These are phyloP conservation scores for Malurus leucopterus DNA, from an alignment of 2,797 vertebrate genomes.

Conservation along the genomic window DNA sequence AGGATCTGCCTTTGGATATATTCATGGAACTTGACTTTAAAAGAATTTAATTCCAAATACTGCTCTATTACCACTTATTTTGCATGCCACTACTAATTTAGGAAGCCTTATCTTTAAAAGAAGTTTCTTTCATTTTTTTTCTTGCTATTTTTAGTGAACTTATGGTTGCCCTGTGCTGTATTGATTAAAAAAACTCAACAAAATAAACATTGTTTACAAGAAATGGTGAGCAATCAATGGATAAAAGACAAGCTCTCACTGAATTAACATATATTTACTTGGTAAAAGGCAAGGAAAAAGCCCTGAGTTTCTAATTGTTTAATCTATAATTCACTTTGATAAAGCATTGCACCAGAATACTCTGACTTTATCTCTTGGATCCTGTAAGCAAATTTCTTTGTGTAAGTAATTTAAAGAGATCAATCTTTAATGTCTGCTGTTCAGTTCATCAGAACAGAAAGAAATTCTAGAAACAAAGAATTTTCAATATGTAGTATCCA, in stretches of 20 bases:
- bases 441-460: neutral
- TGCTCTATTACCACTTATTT: neutral
- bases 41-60: neutral
- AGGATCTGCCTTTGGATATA: neutral
- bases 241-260: neutral
- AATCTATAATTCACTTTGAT: slow-evolving; percentile 14
- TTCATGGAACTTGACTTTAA: neutral
- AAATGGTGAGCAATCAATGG: neutral
- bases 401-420: neutral
- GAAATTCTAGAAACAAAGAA: neutral
- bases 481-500: neutral
- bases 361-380: neutral
- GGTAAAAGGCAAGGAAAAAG: neutral
- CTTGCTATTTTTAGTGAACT: neutral
- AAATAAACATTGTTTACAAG: neutral
- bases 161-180: neutral
- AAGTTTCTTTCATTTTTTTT: neutral
- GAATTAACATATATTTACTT: neutral
- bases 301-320: neutral
- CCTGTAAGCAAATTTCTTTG: neutral
- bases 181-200: neutral
- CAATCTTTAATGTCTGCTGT: neutral
- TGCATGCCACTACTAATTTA: neutral
- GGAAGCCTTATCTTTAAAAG: neutral
- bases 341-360: neutral